Evolutionary conservation across 53 echinoderm and acorn worm genomes (phyloP).

Genomic region (Luidia sarsii): DNA sequence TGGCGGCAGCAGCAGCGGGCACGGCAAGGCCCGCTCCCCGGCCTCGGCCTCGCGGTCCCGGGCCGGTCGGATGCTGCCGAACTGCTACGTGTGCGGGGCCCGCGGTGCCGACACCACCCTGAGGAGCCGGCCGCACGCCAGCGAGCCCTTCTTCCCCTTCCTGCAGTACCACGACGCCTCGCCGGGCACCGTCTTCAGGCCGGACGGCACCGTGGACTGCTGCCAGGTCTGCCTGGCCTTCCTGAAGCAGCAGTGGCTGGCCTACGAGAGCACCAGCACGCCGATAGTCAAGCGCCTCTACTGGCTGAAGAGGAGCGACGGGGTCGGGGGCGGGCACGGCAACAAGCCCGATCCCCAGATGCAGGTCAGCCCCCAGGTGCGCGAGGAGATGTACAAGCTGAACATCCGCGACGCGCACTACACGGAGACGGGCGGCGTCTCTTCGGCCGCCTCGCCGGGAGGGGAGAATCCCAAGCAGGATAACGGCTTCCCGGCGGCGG

Average conservation of each 20-base stretch:
- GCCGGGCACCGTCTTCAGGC: conserved; percentile 64
- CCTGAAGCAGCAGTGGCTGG: conserved; percentile 90
- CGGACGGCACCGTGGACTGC: conserved; percentile 80
- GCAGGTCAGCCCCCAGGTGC: conserved; percentile 65
- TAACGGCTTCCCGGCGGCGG: conserved; percentile 34
- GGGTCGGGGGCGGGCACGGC: conserved; percentile 56
- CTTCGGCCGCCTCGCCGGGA: not conserved
- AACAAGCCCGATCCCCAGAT: conserved; percentile 75
- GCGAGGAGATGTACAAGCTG: conserved; percentile 80
- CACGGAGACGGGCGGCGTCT: conserved; percentile 23
- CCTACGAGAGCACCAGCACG: conserved; percentile 91
- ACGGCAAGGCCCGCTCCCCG: conserved; percentile 37
- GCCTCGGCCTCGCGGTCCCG: conserved; percentile 20
- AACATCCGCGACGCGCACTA: conserved; percentile 69
- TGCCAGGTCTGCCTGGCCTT: conserved; percentile 96
- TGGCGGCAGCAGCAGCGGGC: not conserved
- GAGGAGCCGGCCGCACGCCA: conserved; percentile 79
- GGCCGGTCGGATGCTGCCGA: conserved; percentile 22
- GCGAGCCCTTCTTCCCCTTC: conserved; percentile 96
- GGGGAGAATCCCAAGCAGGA: conserved; percentile 44
- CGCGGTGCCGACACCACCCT: conserved; percentile 82
- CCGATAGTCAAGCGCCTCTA: conserved; percentile 95
- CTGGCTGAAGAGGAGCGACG: conserved; percentile 91
- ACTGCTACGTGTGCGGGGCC: conserved; percentile 97
- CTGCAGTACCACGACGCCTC: conserved; percentile 93